Evolutionary conservation across 1,140 invertebrate genomes (phyloP), one percentile per base, ranked within the genome.

Genomic region (Drosophila seguyi): DNA sequence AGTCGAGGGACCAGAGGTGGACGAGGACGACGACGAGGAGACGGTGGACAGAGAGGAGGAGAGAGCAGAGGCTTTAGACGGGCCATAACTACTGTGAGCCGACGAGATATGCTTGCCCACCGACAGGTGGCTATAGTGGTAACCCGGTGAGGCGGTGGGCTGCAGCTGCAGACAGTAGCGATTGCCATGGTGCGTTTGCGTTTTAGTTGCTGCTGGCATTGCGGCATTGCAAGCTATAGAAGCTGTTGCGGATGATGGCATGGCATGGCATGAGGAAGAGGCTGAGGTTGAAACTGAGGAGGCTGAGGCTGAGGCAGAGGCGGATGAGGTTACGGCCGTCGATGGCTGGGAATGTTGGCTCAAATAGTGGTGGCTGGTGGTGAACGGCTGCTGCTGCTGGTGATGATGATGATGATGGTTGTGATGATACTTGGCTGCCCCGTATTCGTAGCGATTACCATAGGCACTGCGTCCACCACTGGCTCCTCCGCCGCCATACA

Each of bases 371-470:
- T 62, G 71, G 61, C 65, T n/a, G n/a, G n/a, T 75, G 58, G 20
- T 36, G 20, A 53, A 25, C 52, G 36, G 52, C 20, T 38, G 50
- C 29, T 68, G 68, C 25, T 66, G 69, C 11, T 74, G 55, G 45
- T 62, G 83, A 45, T 67, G 60, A 8, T 61, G 47, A 18, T 80
- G 65, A 50, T n/a, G 60, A 16, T 61, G 69, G 14, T 56, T 66
- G 25, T 57, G 71, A 27, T 73, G 74, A 66, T 86, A 86, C 38
- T 91, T 87, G 60, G 60, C 16, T 1, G 34, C 41, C 39, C 69
- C 61, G 41, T 84, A 91, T 57, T 92, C 90, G 52, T 88, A 92
- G 14, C 90, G 90, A 75, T 77, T 88, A 72, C 79, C 84, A 68
- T 92, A 61, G 39, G 50, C 38, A 20, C 55, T 69, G 18, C 65